Percentiles rank a stretch among this genome's conserved stretches.
phyloP scores from a whole-genome alignment of 2,888 invertebrate species.

The Sinelater perroti region DNA sequence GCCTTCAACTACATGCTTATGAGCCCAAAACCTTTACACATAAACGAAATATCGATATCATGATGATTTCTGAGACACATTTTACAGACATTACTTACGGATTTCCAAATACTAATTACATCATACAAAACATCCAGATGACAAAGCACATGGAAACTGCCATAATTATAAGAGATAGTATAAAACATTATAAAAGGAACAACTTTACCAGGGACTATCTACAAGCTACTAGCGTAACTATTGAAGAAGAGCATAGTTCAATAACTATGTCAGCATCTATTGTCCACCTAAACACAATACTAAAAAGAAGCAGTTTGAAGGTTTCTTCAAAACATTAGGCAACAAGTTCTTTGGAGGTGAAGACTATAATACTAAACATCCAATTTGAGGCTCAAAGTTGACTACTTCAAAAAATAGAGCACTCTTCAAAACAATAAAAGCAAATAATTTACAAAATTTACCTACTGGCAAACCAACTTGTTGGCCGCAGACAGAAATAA shows the following conservation, averaged over 20 bases:
- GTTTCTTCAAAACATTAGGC: conserved; percentile 5
- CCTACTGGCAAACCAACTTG: conserved; percentile 7
- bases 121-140: not conserved
- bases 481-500: conserved; percentile 12
- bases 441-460: conserved; percentile 7
- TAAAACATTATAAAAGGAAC: conserved; percentile 1
- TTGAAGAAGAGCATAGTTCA: conserved; percentile 23
- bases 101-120: not conserved
- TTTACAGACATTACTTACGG: not conserved
- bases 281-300: not conserved
- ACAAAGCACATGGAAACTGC: conserved; percentile 4
- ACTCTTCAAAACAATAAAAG: conserved; percentile 6
- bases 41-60: no score
- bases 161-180: not conserved
- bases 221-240: conserved; percentile 16
- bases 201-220: conserved; percentile 2
- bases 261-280: conserved; percentile 21
- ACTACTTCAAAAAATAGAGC: not conserved
- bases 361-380: conserved; percentile 3
- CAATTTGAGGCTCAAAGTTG: not conserved
- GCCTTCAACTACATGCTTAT: no score
- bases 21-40: no score
- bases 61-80: not conserved
- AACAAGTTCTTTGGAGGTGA: conserved; percentile 5
- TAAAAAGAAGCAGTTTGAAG: conserved; percentile 8